Conservation (phyloP, 2,888 invertebrate species). For the Sesamia inferens region DNA sequence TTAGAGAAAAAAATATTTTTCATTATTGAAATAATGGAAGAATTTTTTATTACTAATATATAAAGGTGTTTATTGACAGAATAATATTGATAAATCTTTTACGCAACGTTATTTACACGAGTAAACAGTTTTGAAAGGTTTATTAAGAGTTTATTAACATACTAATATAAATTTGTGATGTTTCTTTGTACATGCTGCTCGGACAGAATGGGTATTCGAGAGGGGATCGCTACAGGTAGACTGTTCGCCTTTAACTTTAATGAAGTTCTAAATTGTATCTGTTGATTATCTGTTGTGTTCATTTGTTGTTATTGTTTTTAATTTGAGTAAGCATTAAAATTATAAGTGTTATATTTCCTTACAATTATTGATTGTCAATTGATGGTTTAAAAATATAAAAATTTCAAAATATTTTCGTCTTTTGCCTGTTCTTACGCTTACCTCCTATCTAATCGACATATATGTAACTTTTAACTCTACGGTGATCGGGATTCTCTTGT, state of each 20-base stretch:
- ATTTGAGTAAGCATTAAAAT: conserved; percentile 79
- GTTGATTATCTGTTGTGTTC: conserved; percentile 69
- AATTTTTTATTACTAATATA: conserved; percentile 76
- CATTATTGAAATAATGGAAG: conserved; percentile 70
- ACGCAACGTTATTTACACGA: conserved; percentile 77
- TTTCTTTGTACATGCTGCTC: conserved; percentile 84
- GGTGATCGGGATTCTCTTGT: conserved; percentile 52
- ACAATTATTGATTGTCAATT: conserved; percentile 77
- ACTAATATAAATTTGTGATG: conserved; percentile 75
- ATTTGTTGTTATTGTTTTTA: conserved; percentile 75
- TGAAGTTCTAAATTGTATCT: conserved; percentile 69
- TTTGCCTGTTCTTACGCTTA: conserved; percentile 81
- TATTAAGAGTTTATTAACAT: conserved; percentile 77
- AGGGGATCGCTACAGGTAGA: conserved; percentile 87
- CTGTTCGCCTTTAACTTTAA: conserved; percentile 65
- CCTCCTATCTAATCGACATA: conserved; percentile 64
- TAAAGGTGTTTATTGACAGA: conserved; percentile 80
- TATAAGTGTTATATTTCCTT: conserved; percentile 79
- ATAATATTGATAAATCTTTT: conserved; percentile 82
- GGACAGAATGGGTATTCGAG: conserved; percentile 87
- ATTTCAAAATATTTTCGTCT: conserved; percentile 74
- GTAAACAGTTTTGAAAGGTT: conserved; percentile 79
- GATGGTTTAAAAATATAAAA: conserved; percentile 82
- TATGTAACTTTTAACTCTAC: conserved; percentile 28
- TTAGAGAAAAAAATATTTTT: conserved; percentile 71